Evolutionary conservation across 2,888 invertebrate genomes (phyloP).

Genomic region (Lepidocyrtoides sp.): DNA sequence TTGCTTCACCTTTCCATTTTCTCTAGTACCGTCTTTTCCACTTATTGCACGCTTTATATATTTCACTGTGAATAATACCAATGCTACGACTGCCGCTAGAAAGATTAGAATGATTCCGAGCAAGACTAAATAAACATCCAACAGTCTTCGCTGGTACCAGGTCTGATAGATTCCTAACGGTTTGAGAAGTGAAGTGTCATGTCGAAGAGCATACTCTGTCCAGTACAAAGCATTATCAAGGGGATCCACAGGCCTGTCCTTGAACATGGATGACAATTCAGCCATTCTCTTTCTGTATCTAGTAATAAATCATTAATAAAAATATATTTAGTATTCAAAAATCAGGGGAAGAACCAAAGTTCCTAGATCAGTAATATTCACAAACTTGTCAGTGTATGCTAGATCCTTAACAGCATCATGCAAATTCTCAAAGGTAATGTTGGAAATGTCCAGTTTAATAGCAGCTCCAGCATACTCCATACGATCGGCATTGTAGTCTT

Average conservation of each 20-base stretch:
- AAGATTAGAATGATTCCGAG: neutral
- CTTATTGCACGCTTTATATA: no score
- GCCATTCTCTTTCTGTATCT: neutral
- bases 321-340: neutral
- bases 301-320: neutral
- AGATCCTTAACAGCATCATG: neutral
- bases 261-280: constrained; percentile 10
- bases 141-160: constrained; percentile 72
- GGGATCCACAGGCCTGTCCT: constrained; percentile 56
- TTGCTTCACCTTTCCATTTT: no score
- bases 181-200: constrained; percentile 57
- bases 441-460: constrained; percentile 62
- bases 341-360: neutral
- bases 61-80: no score
- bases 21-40: no score
- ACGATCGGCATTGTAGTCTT: constrained; percentile 77
- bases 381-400: no score
- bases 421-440: constrained; percentile 21
- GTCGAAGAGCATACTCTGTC: constrained; percentile 70
- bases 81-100: no score
- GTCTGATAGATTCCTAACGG: constrained; percentile 64
- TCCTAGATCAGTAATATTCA: neutral
- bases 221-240: constrained; percentile 55
- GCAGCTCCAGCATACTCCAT: constrained; percentile 55
- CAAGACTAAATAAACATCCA: constrained; percentile 55